A percentile compares a stretch with the other conserved stretches of the same genome.
These are phyloP conservation scores for Sorex fumeus DNA, from an alignment of 2,113 vertebrate genomes.

Conservation along the genomic window DNA sequence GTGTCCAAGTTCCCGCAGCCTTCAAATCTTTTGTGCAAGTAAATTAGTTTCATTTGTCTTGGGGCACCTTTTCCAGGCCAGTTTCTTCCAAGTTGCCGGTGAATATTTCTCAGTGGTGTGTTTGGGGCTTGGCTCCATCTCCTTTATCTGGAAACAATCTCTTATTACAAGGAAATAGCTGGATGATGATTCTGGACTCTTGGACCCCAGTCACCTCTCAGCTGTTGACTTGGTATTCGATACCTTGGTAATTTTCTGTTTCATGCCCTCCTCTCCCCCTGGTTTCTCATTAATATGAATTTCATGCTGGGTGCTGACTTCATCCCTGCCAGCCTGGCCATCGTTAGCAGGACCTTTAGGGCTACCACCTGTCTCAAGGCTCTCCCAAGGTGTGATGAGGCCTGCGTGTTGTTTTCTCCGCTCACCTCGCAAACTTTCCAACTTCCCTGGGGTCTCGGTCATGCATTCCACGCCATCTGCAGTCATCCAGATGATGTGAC, in stretches of 20 bases:
- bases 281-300: constrained; percentile 47
- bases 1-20: constrained; percentile 71
- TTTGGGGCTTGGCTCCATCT: constrained; percentile 76
- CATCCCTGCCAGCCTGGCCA: not conserved
- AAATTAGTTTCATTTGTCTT: constrained; percentile 82
- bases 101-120: constrained; percentile 74
- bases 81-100: constrained; percentile 68
- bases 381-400: not conserved
- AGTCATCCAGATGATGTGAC: constrained; percentile 74
- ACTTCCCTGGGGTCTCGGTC: constrained; percentile 54
- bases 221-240: constrained; percentile 65
- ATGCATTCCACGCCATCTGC: constrained; percentile 72
- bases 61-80: constrained; percentile 72
- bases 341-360: constrained; percentile 11
- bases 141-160: constrained; percentile 74
- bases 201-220: constrained; percentile 53
- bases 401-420: not conserved
- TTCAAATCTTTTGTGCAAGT: constrained; percentile 76
- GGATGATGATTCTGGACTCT: constrained; percentile 70
- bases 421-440: constrained; percentile 26
- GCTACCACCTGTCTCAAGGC: constrained; percentile 35
- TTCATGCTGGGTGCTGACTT: constrained; percentile 13
- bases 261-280: constrained; percentile 26
- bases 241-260: constrained; percentile 63
- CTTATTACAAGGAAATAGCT: constrained; percentile 82